Evolutionary conservation across 2,888 invertebrate genomes (phyloP).

Genomic region (Gastrophysa polygoni): DNA sequence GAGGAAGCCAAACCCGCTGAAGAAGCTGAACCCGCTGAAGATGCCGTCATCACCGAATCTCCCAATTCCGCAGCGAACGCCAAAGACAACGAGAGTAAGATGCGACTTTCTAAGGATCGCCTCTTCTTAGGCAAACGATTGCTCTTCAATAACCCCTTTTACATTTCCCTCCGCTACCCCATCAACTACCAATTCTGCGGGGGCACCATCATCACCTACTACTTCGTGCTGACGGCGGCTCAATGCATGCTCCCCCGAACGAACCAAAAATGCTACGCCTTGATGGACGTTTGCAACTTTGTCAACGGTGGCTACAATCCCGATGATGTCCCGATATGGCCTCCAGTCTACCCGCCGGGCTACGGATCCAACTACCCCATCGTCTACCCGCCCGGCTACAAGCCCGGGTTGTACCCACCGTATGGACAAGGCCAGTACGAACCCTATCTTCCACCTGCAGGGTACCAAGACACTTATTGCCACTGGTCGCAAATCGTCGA

Average conservation of each 20-base stretch:
- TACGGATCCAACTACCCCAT: too few relatives aligned
- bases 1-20: background rate
- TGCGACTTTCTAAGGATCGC: background rate
- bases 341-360: too few relatives aligned
- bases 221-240: background rate
- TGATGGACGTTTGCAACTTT: background rate
- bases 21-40: background rate
- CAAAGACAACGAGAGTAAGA: background rate
- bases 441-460: too few relatives aligned
- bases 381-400: too few relatives aligned
- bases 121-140: too few relatives aligned
- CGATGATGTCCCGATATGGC: background rate
- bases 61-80: background rate
- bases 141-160: background rate
- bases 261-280: background rate
- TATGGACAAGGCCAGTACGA: too few relatives aligned
- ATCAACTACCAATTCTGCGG: background rate
- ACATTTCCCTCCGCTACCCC: background rate
- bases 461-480: background rate
- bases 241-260: background rate
- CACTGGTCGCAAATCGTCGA: background rate
- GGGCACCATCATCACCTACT: background rate
- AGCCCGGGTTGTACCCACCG: too few relatives aligned
- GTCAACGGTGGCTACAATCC: background rate
- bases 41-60: background rate